A percentile compares a stretch with the other conserved stretches of the same genome.
Evolutionary conservation across 2,113 vertebrate genomes (phyloP).

Genomic region (Struthio camelus): DNA sequence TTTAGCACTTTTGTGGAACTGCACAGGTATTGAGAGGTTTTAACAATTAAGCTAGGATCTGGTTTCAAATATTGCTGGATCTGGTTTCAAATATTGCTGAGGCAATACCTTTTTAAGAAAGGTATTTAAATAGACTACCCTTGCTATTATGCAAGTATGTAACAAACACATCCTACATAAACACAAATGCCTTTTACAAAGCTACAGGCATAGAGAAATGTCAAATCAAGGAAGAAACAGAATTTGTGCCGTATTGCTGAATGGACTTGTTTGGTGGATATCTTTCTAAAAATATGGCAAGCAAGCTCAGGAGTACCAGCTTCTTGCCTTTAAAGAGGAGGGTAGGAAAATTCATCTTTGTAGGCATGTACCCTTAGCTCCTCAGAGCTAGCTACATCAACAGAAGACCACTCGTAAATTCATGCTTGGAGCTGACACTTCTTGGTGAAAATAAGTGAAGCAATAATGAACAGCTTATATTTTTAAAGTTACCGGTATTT

Average conservation of each 20-base stretch:
- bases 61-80: not conserved
- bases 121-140: not conserved
- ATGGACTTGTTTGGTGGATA: not conserved
- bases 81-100: not conserved
- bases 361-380: not conserved
- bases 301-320: not conserved
- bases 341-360: not conserved
- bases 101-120: not conserved
- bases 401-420: not conserved
- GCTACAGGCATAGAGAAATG: not conserved
- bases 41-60: not conserved
- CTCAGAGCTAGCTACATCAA: fast-evolving
- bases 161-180: not conserved
- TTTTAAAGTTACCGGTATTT: not conserved
- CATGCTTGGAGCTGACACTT: not conserved
- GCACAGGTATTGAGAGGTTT: not conserved
- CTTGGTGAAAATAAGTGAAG: not conserved
- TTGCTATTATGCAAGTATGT: not conserved
- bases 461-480: not conserved
- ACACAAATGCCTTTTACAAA: not conserved
- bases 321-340: not conserved
- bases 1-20: not conserved
- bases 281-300: not conserved
- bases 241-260: not conserved
- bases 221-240: not conserved